Conservation (phyloP, 2,888 invertebrate genomes). For the Trachelus stipa region DNA sequence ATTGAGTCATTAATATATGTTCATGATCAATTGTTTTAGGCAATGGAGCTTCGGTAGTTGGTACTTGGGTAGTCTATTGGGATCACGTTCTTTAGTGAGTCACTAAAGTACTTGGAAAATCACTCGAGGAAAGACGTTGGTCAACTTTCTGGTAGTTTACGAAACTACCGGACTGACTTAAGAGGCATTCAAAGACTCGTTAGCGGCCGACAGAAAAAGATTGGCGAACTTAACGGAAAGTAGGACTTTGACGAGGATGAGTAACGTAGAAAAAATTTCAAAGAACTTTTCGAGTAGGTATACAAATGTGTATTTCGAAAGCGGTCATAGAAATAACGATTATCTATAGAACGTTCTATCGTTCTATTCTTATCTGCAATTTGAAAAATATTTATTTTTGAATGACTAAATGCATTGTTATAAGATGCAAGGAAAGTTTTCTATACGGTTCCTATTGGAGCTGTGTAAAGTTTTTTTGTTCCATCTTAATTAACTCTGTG, state of each 20-base stretch:
- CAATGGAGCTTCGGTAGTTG: not conserved
- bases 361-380: too few species aligned
- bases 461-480: not conserved
- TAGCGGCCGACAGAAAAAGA: not conserved
- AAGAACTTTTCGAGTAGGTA: not conserved
- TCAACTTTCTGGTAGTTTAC: not conserved
- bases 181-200: slow-evolving; percentile 3
- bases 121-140: not conserved
- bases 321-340: not conserved
- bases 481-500: not conserved
- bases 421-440: not conserved
- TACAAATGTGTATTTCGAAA: not conserved
- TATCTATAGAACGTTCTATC: not conserved
- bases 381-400: not conserved
- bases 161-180: not conserved
- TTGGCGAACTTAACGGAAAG: not conserved
- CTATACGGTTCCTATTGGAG: not conserved
- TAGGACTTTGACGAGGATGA: not conserved
- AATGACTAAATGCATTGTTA: not conserved
- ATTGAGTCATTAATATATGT: not conserved
- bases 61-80: not conserved
- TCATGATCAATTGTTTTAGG: not conserved
- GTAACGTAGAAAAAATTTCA: not conserved
- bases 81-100: not conserved
- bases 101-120: not conserved